phyloP scores from a whole-genome alignment of 2,888 invertebrate genomes.

The Heteromurus nitidus region DNA sequence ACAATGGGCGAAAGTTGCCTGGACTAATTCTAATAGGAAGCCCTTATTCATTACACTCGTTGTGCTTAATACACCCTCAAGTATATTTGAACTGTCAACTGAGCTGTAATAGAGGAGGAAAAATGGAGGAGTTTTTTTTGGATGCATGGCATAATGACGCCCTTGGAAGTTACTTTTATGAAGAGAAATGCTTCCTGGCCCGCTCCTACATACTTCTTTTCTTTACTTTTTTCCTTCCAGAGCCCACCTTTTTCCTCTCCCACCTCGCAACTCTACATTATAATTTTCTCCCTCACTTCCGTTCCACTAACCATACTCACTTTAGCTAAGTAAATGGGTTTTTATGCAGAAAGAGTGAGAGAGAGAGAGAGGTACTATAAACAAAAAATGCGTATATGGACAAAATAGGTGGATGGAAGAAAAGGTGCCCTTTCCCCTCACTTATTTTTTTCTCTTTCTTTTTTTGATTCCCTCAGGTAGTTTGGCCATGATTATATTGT shows the following conservation, averaged over 20 bases:
- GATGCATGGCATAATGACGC: conserved; percentile 23
- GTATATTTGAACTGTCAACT: conserved; percentile 8
- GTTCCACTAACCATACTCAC: not conserved
- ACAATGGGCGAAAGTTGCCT: too few relatives aligned
- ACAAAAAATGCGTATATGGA: too few relatives aligned
- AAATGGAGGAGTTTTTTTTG: not conserved
- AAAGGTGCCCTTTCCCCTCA: conserved; percentile 39
- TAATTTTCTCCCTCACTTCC: not conserved
- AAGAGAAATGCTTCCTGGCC: conserved; percentile 41
- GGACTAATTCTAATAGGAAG: too few relatives aligned
- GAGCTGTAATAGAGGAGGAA: not conserved
- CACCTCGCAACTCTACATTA: not conserved
- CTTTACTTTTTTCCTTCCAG: too few relatives aligned
- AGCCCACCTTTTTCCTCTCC: not conserved
- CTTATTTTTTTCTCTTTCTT: conserved; percentile 21
- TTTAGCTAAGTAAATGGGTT: conserved; percentile 13
- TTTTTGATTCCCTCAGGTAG: conserved; percentile 11
- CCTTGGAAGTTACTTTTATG: conserved; percentile 33
- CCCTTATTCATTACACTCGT: not conserved
- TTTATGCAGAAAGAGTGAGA: conserved; percentile 4
- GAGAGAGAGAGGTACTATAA: conserved; percentile 27
- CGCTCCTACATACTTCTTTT: not conserved
- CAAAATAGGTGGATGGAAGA: not conserved
- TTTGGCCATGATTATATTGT: not conserved
- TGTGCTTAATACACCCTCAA: not conserved